A percentile compares a stretch with the other conserved stretches of the same genome.
Evolutionary conservation across 2,113 vertebrate genomes (phyloP).

Genomic region (Psilopsiagon aurifrons): DNA sequence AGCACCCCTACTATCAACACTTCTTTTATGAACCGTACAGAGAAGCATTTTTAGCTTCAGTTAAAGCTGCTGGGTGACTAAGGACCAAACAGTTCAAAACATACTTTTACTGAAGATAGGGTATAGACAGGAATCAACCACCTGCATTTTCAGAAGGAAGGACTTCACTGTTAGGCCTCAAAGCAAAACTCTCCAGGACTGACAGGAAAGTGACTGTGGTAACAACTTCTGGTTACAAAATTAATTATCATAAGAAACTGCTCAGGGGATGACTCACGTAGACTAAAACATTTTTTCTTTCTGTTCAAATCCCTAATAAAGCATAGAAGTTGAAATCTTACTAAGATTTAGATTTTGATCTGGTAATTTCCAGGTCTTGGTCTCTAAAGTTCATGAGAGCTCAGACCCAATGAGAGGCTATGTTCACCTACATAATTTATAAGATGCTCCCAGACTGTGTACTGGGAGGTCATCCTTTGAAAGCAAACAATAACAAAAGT

Average conservation of each 20-base stretch:
- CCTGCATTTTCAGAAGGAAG: background rate
- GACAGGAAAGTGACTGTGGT: background rate
- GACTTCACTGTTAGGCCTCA: background rate
- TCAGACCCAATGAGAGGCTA: background rate
- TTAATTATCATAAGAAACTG: background rate
- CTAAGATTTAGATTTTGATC: background rate
- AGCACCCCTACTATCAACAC: background rate
- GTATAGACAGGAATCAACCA: background rate
- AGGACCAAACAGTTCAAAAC: background rate
- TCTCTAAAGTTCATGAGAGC: background rate
- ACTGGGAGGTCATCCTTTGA: background rate
- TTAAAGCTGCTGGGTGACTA: background rate
- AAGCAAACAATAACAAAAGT: background rate
- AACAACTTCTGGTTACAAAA: background rate
- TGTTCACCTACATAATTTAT: background rate
- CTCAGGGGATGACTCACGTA: background rate
- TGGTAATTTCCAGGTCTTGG: background rate
- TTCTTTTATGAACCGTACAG: background rate
- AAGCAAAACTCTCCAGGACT: background rate
- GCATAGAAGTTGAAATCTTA: background rate
- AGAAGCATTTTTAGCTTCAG: background rate
- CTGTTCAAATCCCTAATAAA: background rate
- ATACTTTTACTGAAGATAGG: background rate
- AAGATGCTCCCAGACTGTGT: background rate
- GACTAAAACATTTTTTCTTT: background rate